Percentiles rank a stretch among this genome's conserved stretches.
Conservation (phyloP, 1,140 invertebrate species). For the Thaumatotibia leucotreta region DNA sequence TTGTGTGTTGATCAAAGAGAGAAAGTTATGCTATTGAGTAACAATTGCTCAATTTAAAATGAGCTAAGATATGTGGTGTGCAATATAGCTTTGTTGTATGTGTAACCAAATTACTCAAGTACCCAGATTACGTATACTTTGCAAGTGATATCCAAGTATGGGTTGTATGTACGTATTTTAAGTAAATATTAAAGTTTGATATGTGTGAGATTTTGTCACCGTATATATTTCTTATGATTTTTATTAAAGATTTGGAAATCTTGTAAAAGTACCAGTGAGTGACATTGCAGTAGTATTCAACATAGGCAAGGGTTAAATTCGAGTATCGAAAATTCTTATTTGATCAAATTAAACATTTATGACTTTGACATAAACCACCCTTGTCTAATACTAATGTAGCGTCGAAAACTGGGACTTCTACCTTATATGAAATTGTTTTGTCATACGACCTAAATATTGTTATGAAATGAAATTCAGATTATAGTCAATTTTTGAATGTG, state of each 20-base stretch:
- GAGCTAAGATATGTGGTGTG: background rate
- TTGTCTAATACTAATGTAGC: too few relatives aligned
- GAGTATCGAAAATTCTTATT: too few relatives aligned
- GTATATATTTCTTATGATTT: too few relatives aligned
- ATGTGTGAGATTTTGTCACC: background rate
- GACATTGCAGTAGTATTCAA: too few relatives aligned
- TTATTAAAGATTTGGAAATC: too few relatives aligned
- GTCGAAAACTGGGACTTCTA: too few relatives aligned
- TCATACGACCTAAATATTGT: background rate
- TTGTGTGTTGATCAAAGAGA: background rate
- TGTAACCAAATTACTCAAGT: background rate
- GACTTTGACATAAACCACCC: too few relatives aligned
- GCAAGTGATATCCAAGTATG: background rate
- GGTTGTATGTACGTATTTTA: background rate
- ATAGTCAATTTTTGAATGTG: constrained; percentile 10
- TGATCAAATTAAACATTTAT: too few relatives aligned
- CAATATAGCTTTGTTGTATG: background rate
- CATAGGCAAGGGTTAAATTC: too few relatives aligned
- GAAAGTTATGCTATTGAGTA: background rate
- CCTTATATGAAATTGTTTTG: too few relatives aligned
- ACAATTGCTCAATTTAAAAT: background rate
- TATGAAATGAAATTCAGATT: background rate
- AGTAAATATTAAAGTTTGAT: background rate
- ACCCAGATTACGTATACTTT: background rate
- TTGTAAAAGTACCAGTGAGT: too few relatives aligned